Percentiles rank a stretch among this genome's conserved stretches.
phyloP scores from a whole-genome alignment of 1,140 invertebrate species.

The Drosophila oshimai region DNA sequence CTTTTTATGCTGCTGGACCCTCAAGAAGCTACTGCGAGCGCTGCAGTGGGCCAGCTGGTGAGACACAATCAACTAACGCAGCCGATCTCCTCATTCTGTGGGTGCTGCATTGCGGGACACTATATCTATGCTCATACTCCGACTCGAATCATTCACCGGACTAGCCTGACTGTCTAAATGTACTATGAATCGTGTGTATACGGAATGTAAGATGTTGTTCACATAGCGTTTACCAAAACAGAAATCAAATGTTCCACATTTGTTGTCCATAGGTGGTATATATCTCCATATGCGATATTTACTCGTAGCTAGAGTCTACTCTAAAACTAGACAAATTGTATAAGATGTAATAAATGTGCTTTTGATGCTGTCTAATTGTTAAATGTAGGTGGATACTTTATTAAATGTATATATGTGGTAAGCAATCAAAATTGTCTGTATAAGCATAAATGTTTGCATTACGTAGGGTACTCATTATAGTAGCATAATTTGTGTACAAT shows the following conservation, averaged over 20 bases:
- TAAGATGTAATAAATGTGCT: slow-evolving; percentile 29
- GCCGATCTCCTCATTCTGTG: background rate
- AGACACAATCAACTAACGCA: background rate
- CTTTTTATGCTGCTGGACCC: slow-evolving; percentile 30
- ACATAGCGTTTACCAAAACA: slow-evolving; percentile 21
- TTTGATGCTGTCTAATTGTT: slow-evolving; percentile 24
- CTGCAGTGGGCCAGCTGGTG: background rate
- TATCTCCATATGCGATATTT: slow-evolving; percentile 2
- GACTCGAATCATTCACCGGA: background rate
- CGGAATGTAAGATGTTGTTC: slow-evolving; percentile 8
- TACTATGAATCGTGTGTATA: slow-evolving; percentile 10
- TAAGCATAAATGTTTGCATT: background rate
- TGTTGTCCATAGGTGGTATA: slow-evolving; percentile 9
- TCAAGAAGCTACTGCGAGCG: slow-evolving; percentile 35
- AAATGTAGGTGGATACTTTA: background rate
- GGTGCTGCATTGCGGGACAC: slow-evolving; percentile 7
- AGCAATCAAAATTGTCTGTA: background rate
- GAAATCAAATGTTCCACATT: background rate
- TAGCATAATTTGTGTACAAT: background rate
- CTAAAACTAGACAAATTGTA: slow-evolving; percentile 10
- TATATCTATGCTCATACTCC: background rate
- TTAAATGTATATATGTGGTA: slow-evolving; percentile 2
- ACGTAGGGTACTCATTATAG: background rate
- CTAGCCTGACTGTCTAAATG: slow-evolving; percentile 7
- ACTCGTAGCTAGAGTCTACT: slow-evolving; percentile 12